Conservation (phyloP, 35 echinoderm and acorn worm genomes). For the Amphiura filiformis region DNA sequence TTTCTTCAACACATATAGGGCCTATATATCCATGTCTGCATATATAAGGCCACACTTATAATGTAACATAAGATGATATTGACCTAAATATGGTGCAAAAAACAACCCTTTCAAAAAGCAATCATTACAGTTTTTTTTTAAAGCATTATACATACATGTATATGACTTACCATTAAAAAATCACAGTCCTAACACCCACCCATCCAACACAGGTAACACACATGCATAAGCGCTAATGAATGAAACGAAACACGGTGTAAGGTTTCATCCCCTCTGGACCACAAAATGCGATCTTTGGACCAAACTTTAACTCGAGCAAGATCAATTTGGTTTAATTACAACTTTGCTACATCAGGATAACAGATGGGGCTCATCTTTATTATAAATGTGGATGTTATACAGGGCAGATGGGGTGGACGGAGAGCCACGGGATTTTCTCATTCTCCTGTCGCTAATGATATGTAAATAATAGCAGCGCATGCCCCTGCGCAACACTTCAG, state of each 20-base stretch:
- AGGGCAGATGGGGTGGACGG: background rate
- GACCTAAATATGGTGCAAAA: too few relatives aligned
- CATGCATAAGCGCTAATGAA: too few relatives aligned
- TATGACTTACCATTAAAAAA: too few relatives aligned
- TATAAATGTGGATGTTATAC: too few relatives aligned
- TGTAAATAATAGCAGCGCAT: background rate
- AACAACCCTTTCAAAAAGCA: too few relatives aligned
- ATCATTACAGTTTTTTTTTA: too few relatives aligned
- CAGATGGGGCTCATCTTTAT: background rate
- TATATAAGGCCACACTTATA: too few relatives aligned
- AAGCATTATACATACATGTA: too few relatives aligned
- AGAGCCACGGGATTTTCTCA: background rate
- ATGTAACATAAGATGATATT: too few relatives aligned
- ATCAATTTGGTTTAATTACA: slow-evolving; percentile 3
- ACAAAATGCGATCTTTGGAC: background rate
- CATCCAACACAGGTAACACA: too few relatives aligned
- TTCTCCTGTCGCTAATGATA: background rate
- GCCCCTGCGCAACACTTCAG: background rate
- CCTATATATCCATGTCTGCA: too few relatives aligned
- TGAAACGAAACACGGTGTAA: background rate
- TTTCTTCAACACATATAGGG: too few relatives aligned
- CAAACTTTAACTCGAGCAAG: background rate
- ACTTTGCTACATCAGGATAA: background rate
- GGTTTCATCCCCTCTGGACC: background rate
- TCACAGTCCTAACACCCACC: background rate